Evolutionary conservation across 2,888 invertebrate genomes (phyloP).

Genomic region (Lasioglossum marginatum): DNA sequence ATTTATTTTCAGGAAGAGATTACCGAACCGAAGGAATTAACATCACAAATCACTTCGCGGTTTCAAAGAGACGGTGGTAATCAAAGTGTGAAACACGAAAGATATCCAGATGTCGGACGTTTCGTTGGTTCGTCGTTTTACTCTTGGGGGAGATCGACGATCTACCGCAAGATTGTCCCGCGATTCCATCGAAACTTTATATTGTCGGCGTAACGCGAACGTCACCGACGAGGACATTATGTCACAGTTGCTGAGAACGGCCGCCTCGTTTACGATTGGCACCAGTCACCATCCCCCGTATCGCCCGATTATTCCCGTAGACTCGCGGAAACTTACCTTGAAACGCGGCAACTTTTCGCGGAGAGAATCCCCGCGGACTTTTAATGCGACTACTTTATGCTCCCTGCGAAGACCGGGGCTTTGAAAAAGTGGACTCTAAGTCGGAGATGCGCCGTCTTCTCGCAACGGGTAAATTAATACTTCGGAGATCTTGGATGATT

Average conservation of each 20-base stretch:
- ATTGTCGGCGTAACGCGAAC: conserved; percentile 37
- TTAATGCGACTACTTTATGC: conserved; percentile 21
- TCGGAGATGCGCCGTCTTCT: not conserved
- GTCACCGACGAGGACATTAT: conserved; percentile 46
- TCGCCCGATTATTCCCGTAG: conserved; percentile 56
- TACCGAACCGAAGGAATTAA: not conserved
- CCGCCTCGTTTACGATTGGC: conserved; percentile 63
- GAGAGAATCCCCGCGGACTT: conserved; percentile 41
- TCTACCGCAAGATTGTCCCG: conserved; percentile 12
- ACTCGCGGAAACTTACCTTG: conserved; percentile 19
- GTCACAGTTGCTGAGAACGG: conserved; percentile 68
- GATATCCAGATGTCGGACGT: conserved; percentile 12
- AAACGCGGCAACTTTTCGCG: conserved; percentile 51
- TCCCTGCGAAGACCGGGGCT: not conserved
- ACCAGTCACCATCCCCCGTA: conserved; percentile 34
- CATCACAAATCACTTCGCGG: not conserved
- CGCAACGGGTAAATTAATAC: not conserved
- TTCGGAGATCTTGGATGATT: not conserved
- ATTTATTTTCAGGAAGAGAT: too few relatives aligned
- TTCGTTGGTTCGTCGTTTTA: not conserved
- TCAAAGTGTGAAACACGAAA: not conserved
- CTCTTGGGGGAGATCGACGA: conserved; percentile 14
- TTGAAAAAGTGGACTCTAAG: not conserved
- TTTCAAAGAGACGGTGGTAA: not conserved
- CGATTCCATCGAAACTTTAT: conserved; percentile 34